A percentile compares a stretch with the other conserved stretches of the same genome.
These are phyloP conservation scores for Drosophila arizonae DNA, from an alignment of 1,140 invertebrate genomes.

Conservation along the genomic window DNA sequence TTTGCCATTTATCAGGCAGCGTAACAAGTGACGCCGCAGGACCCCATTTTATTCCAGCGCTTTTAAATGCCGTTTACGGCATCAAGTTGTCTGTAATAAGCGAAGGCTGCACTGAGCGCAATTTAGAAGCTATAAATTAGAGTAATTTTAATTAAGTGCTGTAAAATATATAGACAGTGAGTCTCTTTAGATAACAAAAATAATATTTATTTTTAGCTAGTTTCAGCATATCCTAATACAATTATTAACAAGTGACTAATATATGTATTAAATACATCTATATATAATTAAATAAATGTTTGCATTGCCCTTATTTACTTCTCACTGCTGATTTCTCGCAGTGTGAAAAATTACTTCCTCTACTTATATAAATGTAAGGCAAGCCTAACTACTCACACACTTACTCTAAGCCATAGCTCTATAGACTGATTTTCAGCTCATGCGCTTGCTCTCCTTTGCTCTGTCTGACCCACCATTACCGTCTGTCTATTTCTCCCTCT, in stretches of 20 bases:
- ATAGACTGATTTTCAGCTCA: background rate
- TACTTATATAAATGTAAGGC: constrained; percentile 13
- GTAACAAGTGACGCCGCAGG: constrained; percentile 72
- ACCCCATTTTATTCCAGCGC: constrained; percentile 59
- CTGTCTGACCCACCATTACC: background rate
- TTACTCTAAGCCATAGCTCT: constrained; percentile 26
- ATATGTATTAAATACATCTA: no score
- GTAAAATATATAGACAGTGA: no score
- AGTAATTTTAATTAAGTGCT: no score
- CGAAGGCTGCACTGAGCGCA: constrained; percentile 35
- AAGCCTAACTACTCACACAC: constrained; percentile 15
- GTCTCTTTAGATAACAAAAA: no score
- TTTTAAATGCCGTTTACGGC: constrained; percentile 57
- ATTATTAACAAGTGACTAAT: no score
- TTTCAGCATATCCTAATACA: no score
- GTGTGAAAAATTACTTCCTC: constrained; percentile 31
- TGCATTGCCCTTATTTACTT: no score
- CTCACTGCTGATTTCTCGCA: constrained; percentile 8
- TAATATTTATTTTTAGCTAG: no score
- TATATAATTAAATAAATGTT: background rate
- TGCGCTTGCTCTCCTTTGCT: background rate
- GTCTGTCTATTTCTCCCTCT: no score
- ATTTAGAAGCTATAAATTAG: background rate
- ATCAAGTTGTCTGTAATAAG: constrained; percentile 32
- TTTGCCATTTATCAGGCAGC: constrained; percentile 59